A percentile compares a stretch with the other conserved stretches of the same genome.
Conservation (phyloP, 2,797 vertebrate genomes). For the Semotilus atromaculatus region DNA sequence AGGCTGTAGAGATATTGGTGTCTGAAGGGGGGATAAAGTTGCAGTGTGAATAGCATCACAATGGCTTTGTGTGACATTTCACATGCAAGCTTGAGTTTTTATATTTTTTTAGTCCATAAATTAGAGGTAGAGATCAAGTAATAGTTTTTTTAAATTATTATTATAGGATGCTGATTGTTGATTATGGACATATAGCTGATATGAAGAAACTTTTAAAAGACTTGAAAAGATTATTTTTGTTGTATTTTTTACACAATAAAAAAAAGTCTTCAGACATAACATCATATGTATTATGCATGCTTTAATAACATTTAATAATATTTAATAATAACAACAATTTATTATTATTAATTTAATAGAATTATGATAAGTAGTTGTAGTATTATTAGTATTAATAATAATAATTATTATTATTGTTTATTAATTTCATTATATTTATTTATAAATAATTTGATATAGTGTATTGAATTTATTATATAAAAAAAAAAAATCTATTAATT, state of each 20-base stretch:
- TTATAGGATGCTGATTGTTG: background rate
- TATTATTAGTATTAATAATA: background rate
- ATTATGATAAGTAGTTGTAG: background rate
- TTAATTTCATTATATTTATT: background rate
- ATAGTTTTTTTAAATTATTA: too few species aligned
- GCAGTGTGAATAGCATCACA: background rate
- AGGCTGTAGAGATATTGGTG: conserved; percentile 83
- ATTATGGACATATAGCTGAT: background rate
- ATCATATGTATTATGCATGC: background rate
- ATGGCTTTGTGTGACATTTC: background rate
- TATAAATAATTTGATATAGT: background rate
- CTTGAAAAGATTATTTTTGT: background rate
- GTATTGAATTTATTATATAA: background rate
- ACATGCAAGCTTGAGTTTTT: background rate
- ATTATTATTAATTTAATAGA: background rate
- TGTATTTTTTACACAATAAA: background rate
- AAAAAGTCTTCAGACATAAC: background rate
- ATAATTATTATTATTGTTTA: background rate
- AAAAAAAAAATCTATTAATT: too few species aligned
- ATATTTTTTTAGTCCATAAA: background rate
- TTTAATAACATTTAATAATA: background rate
- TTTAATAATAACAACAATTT: background rate
- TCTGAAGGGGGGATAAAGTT: conserved; percentile 69
- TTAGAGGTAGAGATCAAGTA: background rate
- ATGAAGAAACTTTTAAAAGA: background rate